Evolutionary conservation across 2,113 vertebrate genomes (phyloP), one percentile per base, ranked within the genome.

Genomic region (Prochilodus magdalenae): DNA sequence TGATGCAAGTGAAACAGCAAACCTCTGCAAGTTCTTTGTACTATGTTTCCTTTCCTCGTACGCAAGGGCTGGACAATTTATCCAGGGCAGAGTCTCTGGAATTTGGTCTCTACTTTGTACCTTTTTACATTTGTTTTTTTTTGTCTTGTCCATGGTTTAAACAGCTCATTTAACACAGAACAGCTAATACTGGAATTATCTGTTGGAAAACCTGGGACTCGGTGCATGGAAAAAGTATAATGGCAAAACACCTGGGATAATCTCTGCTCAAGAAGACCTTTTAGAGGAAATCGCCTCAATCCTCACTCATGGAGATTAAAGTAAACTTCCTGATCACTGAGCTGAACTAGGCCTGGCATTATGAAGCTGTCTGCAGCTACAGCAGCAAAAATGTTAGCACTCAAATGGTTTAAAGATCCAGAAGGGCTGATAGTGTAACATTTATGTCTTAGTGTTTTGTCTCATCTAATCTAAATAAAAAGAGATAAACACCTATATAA

Each of bases 31-130:
- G 72, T 49, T 70, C 71, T 66, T 69, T 76, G 77, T 79, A 77
- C 73, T 57, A 22, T 7, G 70, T 55, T 69, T 51, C 26, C 75
- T 77, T 77, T 85, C 66, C 79, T 77, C 53, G 29, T 73, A 75
- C 27, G 77, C 79, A 86, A 85, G 85, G 86, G 88, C 81, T 83
- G 79, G 70, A 81, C 81, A 67, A 71, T 62, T 77, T 76, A 63
- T 83, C 80, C 81, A 75, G 81, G 83, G 69, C 76, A 40, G 69
- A 71, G 73, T 67, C 79, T 67, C 44, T 70, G 63, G 69, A 27
- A 36, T 76, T 66, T 69, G 30, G 51, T 18, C 74, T 63, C 24
- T 62, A 22, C 11, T 26, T 63, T 75, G 30, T 55, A 55, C 20
- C 16, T 62, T 71, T 49, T 11, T 72, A 26, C 22, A 24, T 63